phyloP scores from a whole-genome alignment of 2,797 vertebrate genomes.

The Molossus alvarezi region DNA sequence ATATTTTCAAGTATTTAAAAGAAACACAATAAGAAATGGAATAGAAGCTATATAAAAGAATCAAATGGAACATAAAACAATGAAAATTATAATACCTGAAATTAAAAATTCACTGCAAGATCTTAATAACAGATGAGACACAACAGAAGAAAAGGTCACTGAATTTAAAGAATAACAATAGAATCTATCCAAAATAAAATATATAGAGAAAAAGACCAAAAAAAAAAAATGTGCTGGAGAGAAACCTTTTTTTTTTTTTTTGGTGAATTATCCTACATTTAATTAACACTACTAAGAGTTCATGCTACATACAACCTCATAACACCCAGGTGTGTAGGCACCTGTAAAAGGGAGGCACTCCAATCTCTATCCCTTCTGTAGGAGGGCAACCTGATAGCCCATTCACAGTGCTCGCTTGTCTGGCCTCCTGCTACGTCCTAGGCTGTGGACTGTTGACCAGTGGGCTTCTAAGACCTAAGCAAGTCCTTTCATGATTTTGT shows the following conservation, averaged over 20 bases:
- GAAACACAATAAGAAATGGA: neutral
- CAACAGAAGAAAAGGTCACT: neutral
- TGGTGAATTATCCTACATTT: slow-evolving; percentile 41
- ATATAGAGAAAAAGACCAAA: neutral
- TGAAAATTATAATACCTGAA: neutral
- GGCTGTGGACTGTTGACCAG: neutral
- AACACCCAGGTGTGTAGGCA: neutral
- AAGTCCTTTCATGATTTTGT: neutral
- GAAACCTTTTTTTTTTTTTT: neutral
- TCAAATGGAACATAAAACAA: neutral
- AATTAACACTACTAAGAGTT: slow-evolving; percentile 48
- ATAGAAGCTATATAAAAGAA: neutral
- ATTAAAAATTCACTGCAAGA: neutral
- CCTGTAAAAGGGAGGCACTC: neutral
- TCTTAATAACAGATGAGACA: neutral
- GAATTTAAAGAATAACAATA: neutral
- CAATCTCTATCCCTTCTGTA: neutral
- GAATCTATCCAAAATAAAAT: neutral
- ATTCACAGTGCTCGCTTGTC: accelerated
- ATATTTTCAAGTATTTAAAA: neutral
- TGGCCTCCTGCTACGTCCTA: neutral
- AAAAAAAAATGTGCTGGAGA: neutral
- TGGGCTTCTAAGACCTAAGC: neutral
- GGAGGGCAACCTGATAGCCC: accelerated
- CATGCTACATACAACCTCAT: neutral